These are phyloP conservation scores for Heliocidaris erythrogramma DNA, from an alignment of 35 echinoderm and acorn worm genomes.

Conservation along the genomic window DNA sequence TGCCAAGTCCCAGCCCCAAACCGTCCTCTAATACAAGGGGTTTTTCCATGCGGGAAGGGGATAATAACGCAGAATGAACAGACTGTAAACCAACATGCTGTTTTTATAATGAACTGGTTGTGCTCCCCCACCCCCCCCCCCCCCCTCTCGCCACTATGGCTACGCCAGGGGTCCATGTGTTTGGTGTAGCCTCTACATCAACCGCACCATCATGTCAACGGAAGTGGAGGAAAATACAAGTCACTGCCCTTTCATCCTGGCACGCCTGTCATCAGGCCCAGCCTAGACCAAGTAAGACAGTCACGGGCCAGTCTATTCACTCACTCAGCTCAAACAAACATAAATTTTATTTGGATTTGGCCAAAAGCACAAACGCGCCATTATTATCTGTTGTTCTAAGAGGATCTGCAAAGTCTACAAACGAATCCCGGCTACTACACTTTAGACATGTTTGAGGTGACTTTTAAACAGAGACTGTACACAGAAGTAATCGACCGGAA, in stretches of 20 bases:
- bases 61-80: too few relatives aligned
- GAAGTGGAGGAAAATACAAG: background rate
- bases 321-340: background rate
- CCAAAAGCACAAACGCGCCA: background rate
- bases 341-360: background rate
- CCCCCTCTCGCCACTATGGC: too few relatives aligned
- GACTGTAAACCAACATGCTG: too few relatives aligned
- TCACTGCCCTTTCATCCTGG: background rate
- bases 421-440: background rate
- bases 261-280: background rate
- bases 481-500: background rate
- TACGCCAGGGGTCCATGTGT: too few relatives aligned
- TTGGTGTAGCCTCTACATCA: background rate
- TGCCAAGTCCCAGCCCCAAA: too few relatives aligned
- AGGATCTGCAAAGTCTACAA: background rate
- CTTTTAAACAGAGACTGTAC: background rate
- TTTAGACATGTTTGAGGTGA: background rate
- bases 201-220: background rate
- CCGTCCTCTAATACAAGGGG: too few relatives aligned
- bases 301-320: background rate
- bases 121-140: background rate
- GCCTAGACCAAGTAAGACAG: background rate
- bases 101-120: too few relatives aligned
- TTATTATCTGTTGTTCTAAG: slow-evolving; percentile 4
- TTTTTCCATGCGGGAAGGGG: too few relatives aligned